Base-by-base conservation (phyloP, 2,113 vertebrate genomes). In the Garra rufa region DNA sequence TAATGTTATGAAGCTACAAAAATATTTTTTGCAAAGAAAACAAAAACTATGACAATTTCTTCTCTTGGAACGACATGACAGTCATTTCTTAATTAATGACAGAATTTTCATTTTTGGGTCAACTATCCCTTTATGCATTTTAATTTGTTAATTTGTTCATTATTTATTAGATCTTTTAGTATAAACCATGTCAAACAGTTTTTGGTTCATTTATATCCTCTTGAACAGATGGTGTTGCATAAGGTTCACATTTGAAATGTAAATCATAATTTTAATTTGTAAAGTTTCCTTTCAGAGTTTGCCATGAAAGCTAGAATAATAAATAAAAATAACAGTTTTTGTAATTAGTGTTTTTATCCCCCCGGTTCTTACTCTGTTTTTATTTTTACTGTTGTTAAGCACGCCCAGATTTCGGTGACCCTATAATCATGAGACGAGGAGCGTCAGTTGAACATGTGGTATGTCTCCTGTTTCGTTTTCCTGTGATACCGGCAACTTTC, bases 391-490 rank as follows among this genome's bases (percentile, higher is more conserved):
- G 63, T 71, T 48, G 24, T 82, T 71, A 86, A 99, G 98, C 98
- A 92, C 96, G 98, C 76, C 98, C 98, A 7, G 98, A 99, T 92
- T 99, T 99, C 74, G 88, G 90, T 4, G 98, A 99, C 21, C 97
- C 97, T 85, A 99, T 99, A 85, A 99, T 99, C 89, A 97, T 99
- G 88, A 96, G 98, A 88, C 96, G 96, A 94, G 96, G 95, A 19
- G 97, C 98, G 59, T 94, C 92, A 7, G 98, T 99, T 88, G 97
- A 99, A 87, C 98, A 99, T 0, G 97, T 97, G 96, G 98, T 99
- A 90, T 93, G 96, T 88, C 9, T 46, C 28, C 28, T 81, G 13
- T 86, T 19, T 83, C 44, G 30, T 65, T 70, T 5, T 82, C 34
- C 9, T 73, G 17, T 30, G 9, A 28, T 17, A 5, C 38, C 9